Base-by-base conservation (phyloP, 1,140 invertebrate species). In the Monochamus saltuarius region DNA sequence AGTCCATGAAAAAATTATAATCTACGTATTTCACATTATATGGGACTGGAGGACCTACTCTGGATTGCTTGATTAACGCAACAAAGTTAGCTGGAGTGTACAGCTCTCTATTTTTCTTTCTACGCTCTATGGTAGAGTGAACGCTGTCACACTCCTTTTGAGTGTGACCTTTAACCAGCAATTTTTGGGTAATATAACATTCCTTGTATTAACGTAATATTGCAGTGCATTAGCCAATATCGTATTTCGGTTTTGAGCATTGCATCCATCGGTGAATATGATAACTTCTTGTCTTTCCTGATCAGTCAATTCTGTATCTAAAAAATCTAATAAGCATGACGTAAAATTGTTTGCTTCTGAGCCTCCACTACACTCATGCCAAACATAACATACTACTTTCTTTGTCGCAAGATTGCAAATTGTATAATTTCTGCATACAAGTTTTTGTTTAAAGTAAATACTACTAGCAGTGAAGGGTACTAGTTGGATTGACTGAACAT, bases 211-310 rank as follows among this genome's bases (percentile, higher is more conserved):
- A n/a, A 19, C 16, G 11, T 16, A 49, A 7, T 22, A n/a, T n/a
- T n/a, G 13, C 14, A 49, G 11, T 16, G 17, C 46, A 34, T 22
- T 49, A 16, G 46, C 8, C 19, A 49, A 49, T 34, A 17, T 6
- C n/a, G 11, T 29, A 13, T 49, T 49, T 6, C 46, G 6, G 11
- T 49, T 49, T 14, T 49, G 46, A 59, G 50, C 45, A 60, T 57
- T 56, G 16, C 40, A 29, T 36, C 56, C 14, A 49, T 58, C 16
- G 43, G 11, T 58, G 34, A 19, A 13, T 3, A 66, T 8, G 6
- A 16, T 11, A 42, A 42, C 11, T 16, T 14, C 7, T 16, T 16
- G 7, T 13, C n/a, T 14, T 42, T 42, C 16, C n/a, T 42, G 22
- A 6, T 29, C 22, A 29, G 22, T 29, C 22, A 29, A 29, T 29